phyloP scores from a whole-genome alignment of 1,140 invertebrate genomes.

The Drosophila athabasca region DNA sequence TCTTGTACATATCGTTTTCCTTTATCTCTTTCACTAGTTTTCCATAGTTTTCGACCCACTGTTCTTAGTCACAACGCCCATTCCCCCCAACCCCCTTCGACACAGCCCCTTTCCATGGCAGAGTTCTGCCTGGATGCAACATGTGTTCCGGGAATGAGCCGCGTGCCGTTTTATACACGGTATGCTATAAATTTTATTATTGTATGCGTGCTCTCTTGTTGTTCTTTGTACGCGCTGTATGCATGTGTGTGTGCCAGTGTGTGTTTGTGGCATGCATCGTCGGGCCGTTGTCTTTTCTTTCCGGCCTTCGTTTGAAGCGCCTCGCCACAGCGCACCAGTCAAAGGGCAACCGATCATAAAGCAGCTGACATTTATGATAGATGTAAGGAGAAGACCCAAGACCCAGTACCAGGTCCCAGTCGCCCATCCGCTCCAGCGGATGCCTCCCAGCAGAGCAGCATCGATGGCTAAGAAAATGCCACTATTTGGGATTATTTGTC shows the following conservation, averaged over 20 bases:
- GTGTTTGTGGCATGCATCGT: slow-evolving; percentile 44
- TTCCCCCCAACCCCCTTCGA: too few relatives aligned
- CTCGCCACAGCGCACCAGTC: slow-evolving; percentile 46
- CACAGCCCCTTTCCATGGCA: too few relatives aligned
- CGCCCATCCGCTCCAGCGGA: background rate
- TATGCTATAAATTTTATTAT: slow-evolving; percentile 78
- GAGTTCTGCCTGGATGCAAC: slow-evolving; percentile 48
- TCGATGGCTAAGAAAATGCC: slow-evolving; percentile 39
- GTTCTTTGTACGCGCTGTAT: slow-evolving; percentile 1
- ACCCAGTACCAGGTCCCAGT: slow-evolving; percentile 15
- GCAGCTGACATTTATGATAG: slow-evolving; percentile 73
- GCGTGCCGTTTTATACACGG: slow-evolving; percentile 73
- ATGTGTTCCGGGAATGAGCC: slow-evolving; percentile 68
- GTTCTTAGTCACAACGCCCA: slow-evolving; percentile 3
- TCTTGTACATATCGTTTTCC: too few relatives aligned
- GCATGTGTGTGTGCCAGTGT: slow-evolving; percentile 38
- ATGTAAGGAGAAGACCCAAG: slow-evolving; percentile 25
- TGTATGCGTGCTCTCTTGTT: slow-evolving; percentile 44
- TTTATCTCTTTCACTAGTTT: background rate
- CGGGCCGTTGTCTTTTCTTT: slow-evolving; percentile 31
- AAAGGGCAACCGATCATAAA: slow-evolving; percentile 77
- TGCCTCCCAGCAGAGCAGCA: slow-evolving; percentile 8
- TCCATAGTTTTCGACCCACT: slow-evolving; percentile 11
- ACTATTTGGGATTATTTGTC: slow-evolving; percentile 71
- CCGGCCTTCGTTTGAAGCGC: slow-evolving; percentile 67